Base-by-base conservation (phyloP, 2,797 vertebrate species). In the Cetoscarus ocellatus region DNA sequence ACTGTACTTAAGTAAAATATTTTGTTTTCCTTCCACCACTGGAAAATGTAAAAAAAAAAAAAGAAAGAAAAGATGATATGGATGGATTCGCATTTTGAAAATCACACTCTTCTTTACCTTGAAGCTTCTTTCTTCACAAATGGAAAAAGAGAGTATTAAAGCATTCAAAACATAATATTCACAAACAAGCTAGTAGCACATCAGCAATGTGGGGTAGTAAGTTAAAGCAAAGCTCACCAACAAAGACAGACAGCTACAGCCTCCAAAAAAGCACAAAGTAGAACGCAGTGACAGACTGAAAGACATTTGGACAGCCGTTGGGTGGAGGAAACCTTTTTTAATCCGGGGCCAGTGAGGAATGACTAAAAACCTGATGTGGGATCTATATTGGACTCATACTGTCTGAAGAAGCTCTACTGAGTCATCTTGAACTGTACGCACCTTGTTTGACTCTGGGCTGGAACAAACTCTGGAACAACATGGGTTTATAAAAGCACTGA, bases 201-300 rank as follows among this genome's bases (percentile, higher is more conserved):
- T 13, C 57, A 45, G 67, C 49, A 65, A 57, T 14, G 59, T 61
- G 71, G 56, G 61, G 48, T 10, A 66, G 15, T 27, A 50, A 57
- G 48, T 61, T 38, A 17, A 18, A 58, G 43, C 54, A 36, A 86
- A 70, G 61, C 61, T 86, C 55, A 76, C 7, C 54, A 54, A 77
- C 66, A 49, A 73, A 39, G 75, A 89, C 88, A 81, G 42, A 89
- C 79, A 84, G 47, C 68, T 66, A 72, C 61, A 82, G 61, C 57
- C 66, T 75, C 67, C 38, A 13, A 45, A 84, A 42, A 73, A 68
- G n/a, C 54, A 79, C 61, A 70, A 48, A 65, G 6, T 79, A 55
- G 15, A 72, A 72, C 70, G 73, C 0, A 57, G 57, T 34, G 64
- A 75, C 70, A 58, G 45, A 54, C 7, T 40, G 47, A 66, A 17